Base-by-base conservation (phyloP, 2,888 invertebrate species). In the Pollenia amentaria region DNA sequence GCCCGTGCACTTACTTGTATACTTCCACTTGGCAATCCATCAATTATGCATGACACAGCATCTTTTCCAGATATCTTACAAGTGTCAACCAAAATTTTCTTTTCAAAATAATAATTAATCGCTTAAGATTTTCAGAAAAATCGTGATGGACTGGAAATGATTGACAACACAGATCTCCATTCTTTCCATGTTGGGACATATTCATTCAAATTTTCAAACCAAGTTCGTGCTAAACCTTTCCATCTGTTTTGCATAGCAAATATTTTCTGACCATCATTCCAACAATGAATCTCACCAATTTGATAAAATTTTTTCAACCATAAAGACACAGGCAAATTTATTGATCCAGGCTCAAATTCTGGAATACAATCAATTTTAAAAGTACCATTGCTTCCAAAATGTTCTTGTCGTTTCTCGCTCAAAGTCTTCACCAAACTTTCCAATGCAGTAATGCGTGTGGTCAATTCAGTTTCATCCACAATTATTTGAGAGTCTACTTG, bases 51-150 rank as follows among this genome's bases (percentile, higher is more conserved):
- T 18, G 64, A 65, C 12, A 65, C 44, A 21, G 64, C 64, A 42
- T 65, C 44, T 11, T 44, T 18, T 9, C 64, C 44, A 44, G 12
- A 21, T 21, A 65, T 44, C n/a, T 46, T 65, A 9, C 44, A 65
- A 12, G 14, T 9, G 12, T 44, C 21, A 65, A 44, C 40, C 21
- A 46, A 40, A 2, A 64, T 64, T 40, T 64, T 64, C 16, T 64
- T 64, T 42, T 64, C 64, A 42, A 64, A 64, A 60, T 60, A 60
- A 29, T 60, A 60, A 46, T 10, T 42, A 65, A 65, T 11, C 64
- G 44, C 4, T 65, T 42, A 11, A 65, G 44, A 44, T 65, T 65
- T 65, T 46, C 42, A n/a, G 64, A 11, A 21, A 65, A 65, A 65
- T 44, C 64, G 10, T 44, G 44, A 44, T 65, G 64, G 11, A 44